Percentiles rank a stretch among this genome's conserved stretches.
Conservation (phyloP, 2,888 invertebrate genomes). For the Lithosia quadra region DNA sequence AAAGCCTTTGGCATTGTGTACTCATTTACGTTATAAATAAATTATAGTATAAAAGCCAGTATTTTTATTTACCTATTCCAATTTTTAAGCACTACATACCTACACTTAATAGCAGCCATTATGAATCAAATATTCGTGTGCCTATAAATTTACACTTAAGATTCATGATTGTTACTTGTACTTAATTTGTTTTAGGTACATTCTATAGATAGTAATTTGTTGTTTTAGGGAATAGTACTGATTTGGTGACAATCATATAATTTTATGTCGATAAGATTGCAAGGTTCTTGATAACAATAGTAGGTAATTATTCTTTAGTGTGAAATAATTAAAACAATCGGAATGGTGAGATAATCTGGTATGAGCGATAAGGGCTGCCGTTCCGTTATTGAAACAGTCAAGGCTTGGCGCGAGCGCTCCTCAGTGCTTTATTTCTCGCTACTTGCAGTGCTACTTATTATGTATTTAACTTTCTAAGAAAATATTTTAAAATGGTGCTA, state of each 20-base stretch:
- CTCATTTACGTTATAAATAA: constrained; percentile 88
- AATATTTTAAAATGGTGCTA: constrained; percentile 70
- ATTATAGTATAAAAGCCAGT: constrained; percentile 81
- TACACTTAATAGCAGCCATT: background rate
- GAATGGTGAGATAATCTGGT: constrained; percentile 80
- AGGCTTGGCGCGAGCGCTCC: constrained; percentile 79
- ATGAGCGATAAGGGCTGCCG: constrained; percentile 74
- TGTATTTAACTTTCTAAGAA: constrained; percentile 26
- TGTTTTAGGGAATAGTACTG: constrained; percentile 57
- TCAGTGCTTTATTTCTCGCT: constrained; percentile 44
- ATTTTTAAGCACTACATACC: background rate
- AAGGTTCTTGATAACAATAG: constrained; percentile 79
- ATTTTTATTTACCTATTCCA: constrained; percentile 57
- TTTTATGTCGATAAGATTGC: constrained; percentile 81
- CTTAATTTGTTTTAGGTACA: background rate
- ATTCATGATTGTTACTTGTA: background rate
- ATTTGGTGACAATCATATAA: constrained; percentile 74
- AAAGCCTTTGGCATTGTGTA: constrained; percentile 87
- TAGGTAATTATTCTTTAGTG: constrained; percentile 75
- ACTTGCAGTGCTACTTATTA: constrained; percentile 31
- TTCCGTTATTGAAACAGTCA: constrained; percentile 71
- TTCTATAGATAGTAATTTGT: constrained; percentile 31
- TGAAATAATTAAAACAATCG: constrained; percentile 86
- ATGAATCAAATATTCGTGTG: background rate
- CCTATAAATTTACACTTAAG: background rate